Evolutionary conservation across 2,797 vertebrate genomes (phyloP).

Genomic region (Limnodromus scolopaceus): DNA sequence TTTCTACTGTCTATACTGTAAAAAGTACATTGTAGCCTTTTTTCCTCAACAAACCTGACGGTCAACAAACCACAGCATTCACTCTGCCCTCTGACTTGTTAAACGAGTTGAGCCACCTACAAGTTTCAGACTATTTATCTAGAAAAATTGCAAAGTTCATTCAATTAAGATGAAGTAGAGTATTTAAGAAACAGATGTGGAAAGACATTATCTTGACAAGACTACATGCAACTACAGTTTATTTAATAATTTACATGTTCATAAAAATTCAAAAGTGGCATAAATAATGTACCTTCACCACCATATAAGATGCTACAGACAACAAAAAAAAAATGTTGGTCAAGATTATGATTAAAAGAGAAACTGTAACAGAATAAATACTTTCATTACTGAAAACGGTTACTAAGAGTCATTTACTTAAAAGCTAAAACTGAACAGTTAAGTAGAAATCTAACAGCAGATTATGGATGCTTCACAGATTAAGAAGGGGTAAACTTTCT

Average conservation of each 20-base stretch:
- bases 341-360: not conserved
- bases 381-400: not conserved
- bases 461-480: fast-evolving
- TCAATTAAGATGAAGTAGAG: not conserved
- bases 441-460: not conserved
- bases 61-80: not conserved
- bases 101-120: not conserved
- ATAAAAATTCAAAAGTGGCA: not conserved
- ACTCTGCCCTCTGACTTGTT: not conserved
- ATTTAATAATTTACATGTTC: not conserved
- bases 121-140: not conserved
- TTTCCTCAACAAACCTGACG: not conserved
- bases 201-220: not conserved
- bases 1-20: not conserved
- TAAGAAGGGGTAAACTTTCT: not conserved
- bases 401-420: not conserved
- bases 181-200: not conserved
- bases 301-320: not conserved
- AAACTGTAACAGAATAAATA: not conserved
- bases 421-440: not conserved
- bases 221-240: not conserved
- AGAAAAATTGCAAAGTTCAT: not conserved
- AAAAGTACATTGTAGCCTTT: not conserved
- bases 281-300: not conserved
- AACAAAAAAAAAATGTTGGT: not conserved